A percentile compares a stretch with the other conserved stretches of the same genome.
Conservation (phyloP, 2,888 invertebrate species). For the Crossocerus cetratus region DNA sequence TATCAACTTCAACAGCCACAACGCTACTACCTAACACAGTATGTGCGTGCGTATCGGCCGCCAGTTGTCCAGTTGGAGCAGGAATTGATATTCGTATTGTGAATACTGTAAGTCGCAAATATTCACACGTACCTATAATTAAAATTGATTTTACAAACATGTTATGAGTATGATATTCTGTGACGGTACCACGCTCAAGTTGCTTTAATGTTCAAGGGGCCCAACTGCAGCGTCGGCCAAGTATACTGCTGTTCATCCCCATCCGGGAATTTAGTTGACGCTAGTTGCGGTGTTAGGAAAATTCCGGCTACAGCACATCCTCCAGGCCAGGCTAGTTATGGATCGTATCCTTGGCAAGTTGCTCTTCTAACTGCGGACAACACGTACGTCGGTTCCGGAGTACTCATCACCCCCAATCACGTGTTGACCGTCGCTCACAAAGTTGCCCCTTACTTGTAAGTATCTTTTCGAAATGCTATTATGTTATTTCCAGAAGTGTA, state of each 20-base stretch:
- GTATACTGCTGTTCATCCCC: conserved; percentile 54
- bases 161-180: neutral
- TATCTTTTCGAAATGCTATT: neutral
- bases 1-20: too few species aligned
- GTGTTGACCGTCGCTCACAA: conserved; percentile 79
- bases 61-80: conserved; percentile 49
- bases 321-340: conserved; percentile 65
- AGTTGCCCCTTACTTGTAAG: conserved; percentile 71
- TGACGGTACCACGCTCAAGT: neutral
- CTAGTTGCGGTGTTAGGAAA: conserved; percentile 65
- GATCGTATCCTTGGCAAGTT: conserved; percentile 72
- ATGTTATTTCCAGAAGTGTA: neutral
- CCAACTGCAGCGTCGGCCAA: conserved; percentile 52
- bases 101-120: conserved; percentile 54
- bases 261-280: conserved; percentile 28
- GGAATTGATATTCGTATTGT: conserved; percentile 67
- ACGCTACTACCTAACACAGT: conserved; percentile 5
- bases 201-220: conserved; percentile 23
- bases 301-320: conserved; percentile 50
- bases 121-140: too few species aligned
- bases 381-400: conserved; percentile 67
- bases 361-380: conserved; percentile 57
- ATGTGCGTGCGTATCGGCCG: conserved; percentile 53
- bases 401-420: conserved; percentile 73
- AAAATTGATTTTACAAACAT: too few species aligned